These are phyloP conservation scores for Malaclemys terrapin DNA, from an alignment of 2,113 vertebrate species.

Conservation along the genomic window DNA sequence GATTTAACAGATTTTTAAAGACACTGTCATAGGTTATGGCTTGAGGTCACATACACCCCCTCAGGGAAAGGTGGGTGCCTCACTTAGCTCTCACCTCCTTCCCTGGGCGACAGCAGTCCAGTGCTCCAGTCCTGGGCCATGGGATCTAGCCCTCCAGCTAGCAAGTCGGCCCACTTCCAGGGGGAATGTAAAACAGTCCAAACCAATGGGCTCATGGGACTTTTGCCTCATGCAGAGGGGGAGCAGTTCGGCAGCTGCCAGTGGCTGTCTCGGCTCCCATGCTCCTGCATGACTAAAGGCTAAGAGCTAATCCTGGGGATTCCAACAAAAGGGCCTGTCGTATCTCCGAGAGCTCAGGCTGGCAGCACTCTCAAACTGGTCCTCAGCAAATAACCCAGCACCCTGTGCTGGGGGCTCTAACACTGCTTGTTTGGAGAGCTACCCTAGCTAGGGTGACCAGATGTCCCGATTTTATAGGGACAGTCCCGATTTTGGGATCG, in stretches of 20 bases:
- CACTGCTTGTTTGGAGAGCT: not conserved
- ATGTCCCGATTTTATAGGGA: too few relatives aligned
- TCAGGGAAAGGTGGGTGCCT: not conserved
- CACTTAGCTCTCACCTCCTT: not conserved
- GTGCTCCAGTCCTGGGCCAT: not conserved
- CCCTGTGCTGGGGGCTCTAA: not conserved
- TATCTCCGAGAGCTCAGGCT: too few relatives aligned
- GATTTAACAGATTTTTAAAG: not conserved
- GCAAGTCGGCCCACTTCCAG: not conserved
- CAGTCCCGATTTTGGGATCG: too few relatives aligned
- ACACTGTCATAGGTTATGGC: not conserved
- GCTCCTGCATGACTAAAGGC: not conserved
- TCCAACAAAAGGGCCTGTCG: too few relatives aligned
- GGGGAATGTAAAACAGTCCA: not conserved
- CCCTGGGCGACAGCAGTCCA: not conserved
- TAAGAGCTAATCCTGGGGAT: not conserved
- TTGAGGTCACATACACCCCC: not conserved
- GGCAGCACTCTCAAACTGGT: not conserved
- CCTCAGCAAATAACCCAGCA: not conserved
- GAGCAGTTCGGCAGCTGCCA: not conserved
- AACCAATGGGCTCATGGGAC: not conserved
- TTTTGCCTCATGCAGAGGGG: not conserved
- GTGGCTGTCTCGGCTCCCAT: not conserved
- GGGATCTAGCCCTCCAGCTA: not conserved
- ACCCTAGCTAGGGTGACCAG: not conserved